Evolutionary conservation across 1,140 invertebrate genomes (phyloP).

Genomic region (Mya arenaria): DNA sequence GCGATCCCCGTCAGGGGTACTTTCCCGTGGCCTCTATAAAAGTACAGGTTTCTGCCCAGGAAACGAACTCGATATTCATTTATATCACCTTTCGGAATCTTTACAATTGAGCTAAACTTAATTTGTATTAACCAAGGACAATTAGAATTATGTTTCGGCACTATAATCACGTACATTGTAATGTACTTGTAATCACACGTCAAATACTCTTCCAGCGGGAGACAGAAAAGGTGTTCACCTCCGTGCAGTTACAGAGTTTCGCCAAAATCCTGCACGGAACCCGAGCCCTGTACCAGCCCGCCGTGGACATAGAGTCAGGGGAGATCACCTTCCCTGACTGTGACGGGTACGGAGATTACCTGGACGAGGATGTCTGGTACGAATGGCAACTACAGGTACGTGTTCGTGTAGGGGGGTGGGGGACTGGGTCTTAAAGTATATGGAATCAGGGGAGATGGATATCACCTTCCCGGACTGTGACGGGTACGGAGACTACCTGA

Average conservation of each 20-base stretch:
- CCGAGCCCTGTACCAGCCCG: constrained; percentile 52
- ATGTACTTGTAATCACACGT: not conserved
- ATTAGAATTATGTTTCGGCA: not conserved
- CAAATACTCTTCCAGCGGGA: constrained; percentile 57
- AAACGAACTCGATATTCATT: no score
- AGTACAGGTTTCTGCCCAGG: no score
- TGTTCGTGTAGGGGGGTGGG: no score
- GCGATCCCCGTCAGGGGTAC: no score
- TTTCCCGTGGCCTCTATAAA: no score
- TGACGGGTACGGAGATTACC: constrained; percentile 74
- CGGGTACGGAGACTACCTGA: constrained; percentile 76
- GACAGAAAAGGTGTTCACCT: constrained; percentile 46
- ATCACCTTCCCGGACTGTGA: constrained; percentile 70
- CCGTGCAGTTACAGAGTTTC: constrained; percentile 61
- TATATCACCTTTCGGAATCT: no score
- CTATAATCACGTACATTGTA: not conserved
- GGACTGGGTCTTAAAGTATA: no score
- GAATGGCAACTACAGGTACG: constrained; percentile 74
- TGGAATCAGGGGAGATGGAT: constrained; percentile 62
- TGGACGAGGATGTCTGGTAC: constrained; percentile 78
- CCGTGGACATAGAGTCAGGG: constrained; percentile 65
- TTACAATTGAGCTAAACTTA: no score
- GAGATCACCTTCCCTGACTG: constrained; percentile 70
- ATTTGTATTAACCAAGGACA: no score
- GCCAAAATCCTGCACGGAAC: constrained; percentile 60